Evolutionary conservation across 2,113 vertebrate species (phyloP).

Genomic region (Platysternon megacephalum): DNA sequence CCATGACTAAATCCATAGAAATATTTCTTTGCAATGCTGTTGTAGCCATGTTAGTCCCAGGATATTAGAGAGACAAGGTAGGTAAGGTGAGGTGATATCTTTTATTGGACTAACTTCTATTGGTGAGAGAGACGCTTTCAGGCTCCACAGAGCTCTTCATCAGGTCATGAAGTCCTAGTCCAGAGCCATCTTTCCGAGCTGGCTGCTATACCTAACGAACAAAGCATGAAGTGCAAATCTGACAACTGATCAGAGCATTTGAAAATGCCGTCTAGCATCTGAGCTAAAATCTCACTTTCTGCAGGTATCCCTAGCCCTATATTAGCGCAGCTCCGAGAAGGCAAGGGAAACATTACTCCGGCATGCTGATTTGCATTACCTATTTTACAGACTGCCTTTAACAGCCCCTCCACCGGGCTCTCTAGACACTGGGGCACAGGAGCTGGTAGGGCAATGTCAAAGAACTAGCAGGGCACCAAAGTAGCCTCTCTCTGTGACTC

Average conservation of each 20-base stretch:
- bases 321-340: too few relatives aligned
- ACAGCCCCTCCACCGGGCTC: fast-evolving
- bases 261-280: background rate
- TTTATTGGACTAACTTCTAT: background rate
- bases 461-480: background rate
- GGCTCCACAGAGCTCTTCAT: background rate
- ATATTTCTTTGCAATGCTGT: background rate
- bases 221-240: background rate
- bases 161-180: background rate
- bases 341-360: background rate
- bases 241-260: background rate
- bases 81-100: background rate
- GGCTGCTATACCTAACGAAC: background rate
- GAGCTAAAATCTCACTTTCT: background rate
- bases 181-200: background rate
- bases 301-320: background rate
- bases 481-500: fast-evolving
- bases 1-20: background rate
- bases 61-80: background rate
- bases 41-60: background rate
- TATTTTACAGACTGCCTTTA: background rate
- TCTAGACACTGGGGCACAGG: fast-evolving
- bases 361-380: background rate
- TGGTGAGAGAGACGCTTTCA: background rate
- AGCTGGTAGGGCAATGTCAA: background rate